These are phyloP conservation scores for Papilio glaucus DNA, from an alignment of 1,140 invertebrate species.

Conservation along the genomic window DNA sequence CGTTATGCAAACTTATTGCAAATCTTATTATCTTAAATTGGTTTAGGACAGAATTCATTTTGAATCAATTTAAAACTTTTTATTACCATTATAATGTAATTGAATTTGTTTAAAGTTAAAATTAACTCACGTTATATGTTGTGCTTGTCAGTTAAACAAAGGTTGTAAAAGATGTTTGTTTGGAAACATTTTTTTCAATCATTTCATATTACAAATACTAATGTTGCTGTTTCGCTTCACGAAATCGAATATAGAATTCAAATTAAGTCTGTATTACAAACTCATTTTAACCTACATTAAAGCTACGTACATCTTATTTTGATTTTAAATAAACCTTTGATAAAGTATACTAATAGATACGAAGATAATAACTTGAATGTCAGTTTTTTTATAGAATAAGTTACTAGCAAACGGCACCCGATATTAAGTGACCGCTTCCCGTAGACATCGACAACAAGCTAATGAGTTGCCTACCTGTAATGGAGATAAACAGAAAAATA, in stretches of 20 bases:
- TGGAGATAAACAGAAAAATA: too few relatives aligned
- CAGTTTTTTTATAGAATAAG: too few relatives aligned
- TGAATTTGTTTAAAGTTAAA: slow-evolving; percentile 9
- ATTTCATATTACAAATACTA: background rate
- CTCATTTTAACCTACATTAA: background rate
- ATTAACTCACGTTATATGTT: background rate
- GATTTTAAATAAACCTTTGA: too few relatives aligned
- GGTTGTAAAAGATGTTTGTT: slow-evolving; percentile 12
- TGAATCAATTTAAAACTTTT: slow-evolving; percentile 30
- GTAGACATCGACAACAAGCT: too few relatives aligned
- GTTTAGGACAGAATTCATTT: slow-evolving; percentile 6
- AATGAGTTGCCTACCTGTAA: too few relatives aligned
- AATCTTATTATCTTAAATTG: slow-evolving; percentile 16
- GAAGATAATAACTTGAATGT: too few relatives aligned
- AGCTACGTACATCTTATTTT: too few relatives aligned
- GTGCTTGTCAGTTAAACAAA: background rate
- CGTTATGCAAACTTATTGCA: slow-evolving; percentile 20
- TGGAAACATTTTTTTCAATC: background rate
- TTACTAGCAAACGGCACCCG: too few relatives aligned
- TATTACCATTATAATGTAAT: background rate
- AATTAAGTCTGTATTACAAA: background rate
- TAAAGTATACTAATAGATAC: too few relatives aligned
- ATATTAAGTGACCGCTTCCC: too few relatives aligned
- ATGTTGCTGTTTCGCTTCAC: background rate
- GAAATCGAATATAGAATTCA: background rate